Evolutionary conservation across 2,888 invertebrate species (phyloP), one percentile per base, ranked within the genome.

Genomic region (Sclerodermus sp.): DNA sequence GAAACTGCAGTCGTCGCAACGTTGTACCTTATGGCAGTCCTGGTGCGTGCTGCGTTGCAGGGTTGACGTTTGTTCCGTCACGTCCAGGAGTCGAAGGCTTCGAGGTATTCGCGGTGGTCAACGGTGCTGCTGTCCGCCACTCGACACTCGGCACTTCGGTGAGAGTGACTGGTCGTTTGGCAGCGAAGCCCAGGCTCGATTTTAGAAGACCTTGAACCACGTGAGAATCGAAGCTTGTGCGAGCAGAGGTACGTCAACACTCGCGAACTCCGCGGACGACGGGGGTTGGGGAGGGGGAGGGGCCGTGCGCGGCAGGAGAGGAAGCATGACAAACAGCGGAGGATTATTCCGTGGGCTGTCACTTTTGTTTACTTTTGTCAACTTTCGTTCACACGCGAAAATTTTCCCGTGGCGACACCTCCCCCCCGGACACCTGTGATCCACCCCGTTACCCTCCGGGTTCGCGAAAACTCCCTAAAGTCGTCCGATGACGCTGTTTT

Each of bases 311-410:
- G 37, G 47, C 47, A 47, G 16, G 23, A 51, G 42, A 34, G 45
- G 48, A 40, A 49, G 48, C 60, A 55, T 55, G 60, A 61, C 50
- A 46, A 59, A 41, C 47, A 23, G 23, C 23, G 23, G 41, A 38
- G 42, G 43, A 40, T 34, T 45, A 53, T 54, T 45, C 51, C 52
- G 47, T 59, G 52, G 60, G 64, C 71, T 73, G 73, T 72, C 71
- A 73, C 66, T 66, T 66, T 68, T 70, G 64, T 68, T 72, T 70
- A 71, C 66, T 40, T 55, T 61, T 51, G 49, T 49, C 38, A 52
- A 44, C 34, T 32, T 44, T 13, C 44, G 16, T 18, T 34, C 34
- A n/a, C 10, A n/a, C 15, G n/a, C 12, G 16, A 29, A n/a, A 18
- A 13, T 29, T 37, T 12, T n/a, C 14, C 42, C 12, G n/a, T 30